phyloP scores from a whole-genome alignment of 2,797 vertebrate species.

The Sebastes taczanowskii region DNA sequence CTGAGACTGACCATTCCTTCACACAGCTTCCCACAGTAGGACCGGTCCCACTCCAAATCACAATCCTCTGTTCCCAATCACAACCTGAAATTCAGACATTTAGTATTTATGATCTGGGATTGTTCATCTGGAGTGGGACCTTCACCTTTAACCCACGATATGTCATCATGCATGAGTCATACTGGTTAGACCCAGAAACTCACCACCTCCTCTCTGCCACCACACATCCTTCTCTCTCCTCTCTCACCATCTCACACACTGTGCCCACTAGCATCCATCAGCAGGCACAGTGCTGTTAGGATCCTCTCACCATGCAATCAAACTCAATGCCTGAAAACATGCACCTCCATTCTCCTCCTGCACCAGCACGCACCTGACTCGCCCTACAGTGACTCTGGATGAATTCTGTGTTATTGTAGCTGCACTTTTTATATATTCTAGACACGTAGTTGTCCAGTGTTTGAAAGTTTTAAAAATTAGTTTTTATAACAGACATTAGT shows the following conservation, averaged over 20 bases:
- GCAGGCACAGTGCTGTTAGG: conserved; percentile 13
- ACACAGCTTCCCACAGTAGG: conserved; percentile 25
- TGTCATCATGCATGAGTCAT: conserved; percentile 72
- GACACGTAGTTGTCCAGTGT: not conserved
- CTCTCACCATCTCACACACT: conserved; percentile 28
- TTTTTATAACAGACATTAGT: not conserved
- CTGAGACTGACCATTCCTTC: conserved; percentile 44
- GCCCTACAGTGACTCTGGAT: conserved; percentile 16
- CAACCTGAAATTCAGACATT: not conserved
- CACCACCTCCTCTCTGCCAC: conserved; percentile 29
- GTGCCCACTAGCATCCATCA: conserved; percentile 44
- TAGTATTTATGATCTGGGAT: conserved; percentile 16
- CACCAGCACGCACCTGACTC: conserved; percentile 41
- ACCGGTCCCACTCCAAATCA: conserved; percentile 42
- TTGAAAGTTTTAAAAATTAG: not conserved
- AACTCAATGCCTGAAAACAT: conserved; percentile 48
- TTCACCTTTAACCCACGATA: conserved; percentile 49
- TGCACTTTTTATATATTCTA: not conserved
- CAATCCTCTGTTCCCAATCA: conserved; percentile 15
- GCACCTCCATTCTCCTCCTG: conserved; percentile 51
- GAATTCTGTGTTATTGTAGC: not conserved
- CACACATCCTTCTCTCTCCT: conserved; percentile 27
- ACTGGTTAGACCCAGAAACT: conserved; percentile 29
- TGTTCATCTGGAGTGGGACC: conserved; percentile 53
- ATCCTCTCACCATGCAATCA: conserved; percentile 43